Evolutionary conservation across 1,140 invertebrate genomes (phyloP), one percentile per base, ranked within the genome.

Genomic region (Camponotus vicinus): DNA sequence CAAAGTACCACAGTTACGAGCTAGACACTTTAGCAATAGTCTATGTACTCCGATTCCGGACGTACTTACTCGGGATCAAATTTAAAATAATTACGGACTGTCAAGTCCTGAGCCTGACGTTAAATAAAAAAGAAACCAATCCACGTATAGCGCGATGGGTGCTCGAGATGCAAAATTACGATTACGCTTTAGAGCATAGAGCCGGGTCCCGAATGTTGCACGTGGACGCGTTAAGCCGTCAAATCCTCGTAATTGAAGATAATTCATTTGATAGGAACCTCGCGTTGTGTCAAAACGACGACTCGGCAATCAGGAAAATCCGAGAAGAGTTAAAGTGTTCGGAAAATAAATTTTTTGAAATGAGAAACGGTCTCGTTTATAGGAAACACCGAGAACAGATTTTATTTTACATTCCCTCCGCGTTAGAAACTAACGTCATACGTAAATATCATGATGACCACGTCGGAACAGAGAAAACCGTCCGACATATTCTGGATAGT

Each of bases 351-450:
- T 61, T 55, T 6, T 86, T 75, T 42, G 84, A 86, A 4, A 40
- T 89, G 67, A 57, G 73, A 18, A 66, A 89, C 8, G 76, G 79
- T 0, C 5, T 86, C 2, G 49, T 89, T 6, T 89, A 85, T 42
- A 37, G 55, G n/a, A 89, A 87, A 34, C 15, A 76, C 32, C 13
- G 13, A 5, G 49, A 34, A 0, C 9, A 64, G 5, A 21, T 85
- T 9, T 49, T 89, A 37, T 89, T 89, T 77, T 77, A 78, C 13
- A 85, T 89, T 2, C 80, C 76, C 0, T 1, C 3, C 0, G 15
- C 13, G 0, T 52, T 89, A 42, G 83, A 86, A 32, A 9, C 9
- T 89, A 94, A 90, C 89, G 90, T 61, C 0, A 77, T 77, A 1
- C 3, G 42, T 40, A 88, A 57, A 37, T 37, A 37, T 37, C 37